Evolutionary conservation across 2,888 invertebrate genomes (phyloP).

Genomic region (Myopa testacea): DNA sequence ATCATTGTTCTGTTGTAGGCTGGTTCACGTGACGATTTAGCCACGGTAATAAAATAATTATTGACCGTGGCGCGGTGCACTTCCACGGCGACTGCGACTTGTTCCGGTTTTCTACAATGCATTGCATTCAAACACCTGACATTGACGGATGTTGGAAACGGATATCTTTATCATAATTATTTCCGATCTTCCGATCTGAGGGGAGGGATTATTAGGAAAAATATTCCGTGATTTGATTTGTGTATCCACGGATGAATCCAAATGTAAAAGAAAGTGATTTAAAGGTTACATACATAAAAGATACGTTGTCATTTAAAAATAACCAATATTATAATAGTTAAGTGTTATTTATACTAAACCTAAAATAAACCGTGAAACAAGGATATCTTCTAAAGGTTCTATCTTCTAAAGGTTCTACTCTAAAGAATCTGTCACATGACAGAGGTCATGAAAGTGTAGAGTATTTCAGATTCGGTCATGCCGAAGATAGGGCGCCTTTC

Average conservation of each 20-base stretch:
- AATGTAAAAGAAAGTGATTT: neutral
- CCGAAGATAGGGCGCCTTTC: no score
- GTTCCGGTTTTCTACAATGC: neutral
- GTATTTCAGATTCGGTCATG: no score
- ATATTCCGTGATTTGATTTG: neutral
- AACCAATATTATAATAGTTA: no score
- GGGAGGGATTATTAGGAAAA: neutral
- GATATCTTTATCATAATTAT: constrained; percentile 29
- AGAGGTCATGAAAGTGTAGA: no score
- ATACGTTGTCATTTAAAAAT: no score
- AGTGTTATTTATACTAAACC: no score
- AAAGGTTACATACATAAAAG: no score
- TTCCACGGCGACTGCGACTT: neutral
- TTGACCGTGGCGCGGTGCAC: neutral
- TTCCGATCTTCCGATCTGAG: constrained; percentile 5
- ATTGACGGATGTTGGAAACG: constrained; percentile 10
- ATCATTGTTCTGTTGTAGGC: neutral
- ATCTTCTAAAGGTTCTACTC: no score
- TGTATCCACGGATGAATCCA: neutral
- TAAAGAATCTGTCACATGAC: no score
- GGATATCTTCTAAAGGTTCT: no score
- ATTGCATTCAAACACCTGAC: neutral
- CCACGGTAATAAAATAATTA: neutral
- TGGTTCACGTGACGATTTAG: neutral
- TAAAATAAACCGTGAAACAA: no score